Evolutionary conservation across 2,888 invertebrate species (phyloP).

Genomic region (Drosophila subsilvestris): DNA sequence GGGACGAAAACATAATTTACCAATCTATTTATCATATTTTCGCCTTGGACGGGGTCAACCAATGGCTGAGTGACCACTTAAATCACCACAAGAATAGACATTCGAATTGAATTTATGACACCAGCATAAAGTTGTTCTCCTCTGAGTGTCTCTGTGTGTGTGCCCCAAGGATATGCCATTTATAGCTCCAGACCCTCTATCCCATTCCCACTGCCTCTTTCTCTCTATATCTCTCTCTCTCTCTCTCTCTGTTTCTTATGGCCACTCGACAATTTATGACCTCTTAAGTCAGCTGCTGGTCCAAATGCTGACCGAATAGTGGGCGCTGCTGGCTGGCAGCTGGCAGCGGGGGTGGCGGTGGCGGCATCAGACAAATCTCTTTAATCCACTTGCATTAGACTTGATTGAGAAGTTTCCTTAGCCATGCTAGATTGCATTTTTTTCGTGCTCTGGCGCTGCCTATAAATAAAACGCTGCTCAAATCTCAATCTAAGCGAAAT

Average conservation of each 20-base stretch:
- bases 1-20: conserved; percentile 72
- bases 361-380: conserved; percentile 38
- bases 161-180: conserved; percentile 62
- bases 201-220: background rate
- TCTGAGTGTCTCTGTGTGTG: conserved; percentile 4
- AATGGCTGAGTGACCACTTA: conserved; percentile 71
- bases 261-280: conserved; percentile 68
- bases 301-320: conserved; percentile 39
- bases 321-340: background rate
- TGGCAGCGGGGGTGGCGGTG: background rate
- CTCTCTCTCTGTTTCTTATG: conserved; percentile 59
- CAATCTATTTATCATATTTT: conserved; percentile 79
- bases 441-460: background rate
- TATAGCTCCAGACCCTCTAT: conserved; percentile 44
- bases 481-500: background rate
- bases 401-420: conserved; percentile 51
- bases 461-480: conserved; percentile 26
- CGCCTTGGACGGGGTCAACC: conserved; percentile 48
- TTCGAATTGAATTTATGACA: conserved; percentile 79
- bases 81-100: conserved; percentile 76
- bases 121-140: conserved; percentile 52
- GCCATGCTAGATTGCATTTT: conserved; percentile 17
- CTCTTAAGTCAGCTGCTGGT: conserved; percentile 60
- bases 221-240: background rate
- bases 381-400: conserved; percentile 44